Percentiles rank a stretch among this genome's conserved stretches.
These are phyloP conservation scores for Trissoscelio sp. DNA, from an alignment of 2,888 invertebrate species.

Conservation along the genomic window DNA sequence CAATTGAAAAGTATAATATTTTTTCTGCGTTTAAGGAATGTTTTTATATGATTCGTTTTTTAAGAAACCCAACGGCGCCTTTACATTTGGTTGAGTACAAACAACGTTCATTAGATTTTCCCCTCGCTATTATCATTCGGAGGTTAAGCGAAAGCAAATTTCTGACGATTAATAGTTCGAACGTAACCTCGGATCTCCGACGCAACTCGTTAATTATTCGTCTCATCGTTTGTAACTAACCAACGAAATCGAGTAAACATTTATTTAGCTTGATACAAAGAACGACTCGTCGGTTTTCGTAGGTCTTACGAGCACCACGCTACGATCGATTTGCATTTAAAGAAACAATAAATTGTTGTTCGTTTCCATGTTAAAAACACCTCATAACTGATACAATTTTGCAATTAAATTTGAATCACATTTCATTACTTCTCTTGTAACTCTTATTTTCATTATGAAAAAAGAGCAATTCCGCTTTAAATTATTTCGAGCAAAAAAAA, in stretches of 20 bases:
- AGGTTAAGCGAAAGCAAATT: slow-evolving; percentile 35
- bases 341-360: slow-evolving; percentile 30
- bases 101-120: slow-evolving; percentile 1
- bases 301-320: slow-evolving; percentile 12
- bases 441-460: neutral
- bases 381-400: neutral
- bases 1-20: too few species aligned
- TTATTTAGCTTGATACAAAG: slow-evolving; percentile 36
- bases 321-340: slow-evolving; percentile 32
- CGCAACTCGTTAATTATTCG: slow-evolving; percentile 47
- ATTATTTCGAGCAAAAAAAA: too few species aligned
- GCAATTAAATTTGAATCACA: slow-evolving; percentile 4
- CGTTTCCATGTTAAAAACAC: neutral
- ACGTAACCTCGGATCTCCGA: slow-evolving; percentile 27
- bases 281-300: slow-evolving; percentile 7
- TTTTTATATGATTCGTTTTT: too few species aligned
- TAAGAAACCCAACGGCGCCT: too few species aligned
- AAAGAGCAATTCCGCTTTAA: neutral
- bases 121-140: neutral
- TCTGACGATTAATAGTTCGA: slow-evolving; percentile 39
- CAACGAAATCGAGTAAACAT: slow-evolving; percentile 52
- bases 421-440: neutral
- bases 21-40: too few species aligned
- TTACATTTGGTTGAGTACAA: neutral
- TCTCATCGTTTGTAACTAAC: slow-evolving; percentile 37